Evolutionary conservation across 2,888 invertebrate species (phyloP).

Genomic region (Platerodrilus igneus): DNA sequence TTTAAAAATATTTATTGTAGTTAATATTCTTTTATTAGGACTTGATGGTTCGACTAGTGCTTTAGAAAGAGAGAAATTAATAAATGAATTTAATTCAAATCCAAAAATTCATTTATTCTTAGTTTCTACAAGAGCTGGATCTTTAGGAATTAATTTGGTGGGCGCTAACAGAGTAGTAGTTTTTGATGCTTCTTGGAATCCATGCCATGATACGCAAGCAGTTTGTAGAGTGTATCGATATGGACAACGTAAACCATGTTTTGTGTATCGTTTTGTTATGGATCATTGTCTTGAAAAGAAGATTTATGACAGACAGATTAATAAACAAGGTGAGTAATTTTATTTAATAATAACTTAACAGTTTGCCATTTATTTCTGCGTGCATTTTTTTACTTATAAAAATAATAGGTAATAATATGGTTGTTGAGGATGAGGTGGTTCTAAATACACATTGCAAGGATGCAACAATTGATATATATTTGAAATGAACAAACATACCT

Average conservation of each 20-base stretch:
- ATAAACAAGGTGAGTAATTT: constrained; percentile 97
- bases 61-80: constrained; percentile 89
- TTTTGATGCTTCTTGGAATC: constrained; percentile 99
- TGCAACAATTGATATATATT: too few relatives aligned
- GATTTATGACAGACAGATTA: constrained; percentile 97
- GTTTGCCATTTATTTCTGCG: too few relatives aligned
- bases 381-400: too few relatives aligned
- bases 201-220: constrained; percentile 96
- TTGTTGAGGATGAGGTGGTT: too few relatives aligned
- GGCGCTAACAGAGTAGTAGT: constrained; percentile 97
- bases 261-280: constrained; percentile 93
- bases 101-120: constrained; percentile 84
- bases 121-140: constrained; percentile 94
- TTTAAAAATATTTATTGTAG: constrained; percentile 4
- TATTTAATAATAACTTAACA: neutral
- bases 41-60: constrained; percentile 95
- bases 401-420: too few relatives aligned
- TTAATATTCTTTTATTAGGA: constrained; percentile 51
- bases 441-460: too few relatives aligned
- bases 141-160: constrained; percentile 93
- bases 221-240: constrained; percentile 94
- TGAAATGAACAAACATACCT: too few relatives aligned
- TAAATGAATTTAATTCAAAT: constrained; percentile 93
- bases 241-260: constrained; percentile 91
- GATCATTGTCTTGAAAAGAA: constrained; percentile 96